phyloP scores from a whole-genome alignment of 1,140 invertebrate genomes.

The Penaeus chinensis region DNA sequence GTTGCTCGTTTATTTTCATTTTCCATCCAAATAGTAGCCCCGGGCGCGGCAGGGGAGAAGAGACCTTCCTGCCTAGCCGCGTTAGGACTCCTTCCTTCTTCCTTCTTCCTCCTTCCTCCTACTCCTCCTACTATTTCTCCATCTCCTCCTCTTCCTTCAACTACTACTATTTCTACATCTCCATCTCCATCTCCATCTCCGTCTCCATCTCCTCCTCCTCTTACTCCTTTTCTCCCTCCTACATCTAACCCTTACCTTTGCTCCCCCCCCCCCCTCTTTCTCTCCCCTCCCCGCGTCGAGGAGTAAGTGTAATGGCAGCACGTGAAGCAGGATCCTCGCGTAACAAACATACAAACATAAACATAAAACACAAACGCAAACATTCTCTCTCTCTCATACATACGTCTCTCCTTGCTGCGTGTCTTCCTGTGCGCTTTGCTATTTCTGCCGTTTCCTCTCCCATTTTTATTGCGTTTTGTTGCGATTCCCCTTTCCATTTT shows the following conservation, averaged over 20 bases:
- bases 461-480: not conserved
- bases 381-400: not conserved
- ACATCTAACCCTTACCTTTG: not conserved
- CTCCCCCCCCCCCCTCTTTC: no score
- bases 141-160: not conserved
- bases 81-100: not conserved
- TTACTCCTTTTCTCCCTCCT: no score
- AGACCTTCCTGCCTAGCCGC: not conserved
- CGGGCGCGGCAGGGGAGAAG: not conserved
- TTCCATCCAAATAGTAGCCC: constrained; percentile 38
- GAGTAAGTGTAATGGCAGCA: no score
- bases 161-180: not conserved
- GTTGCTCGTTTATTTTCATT: constrained; percentile 49
- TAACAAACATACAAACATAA: no score
- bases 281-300: no score
- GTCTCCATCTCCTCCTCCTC: no score
- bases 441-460: not conserved
- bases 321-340: no score
- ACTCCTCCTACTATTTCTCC: not conserved
- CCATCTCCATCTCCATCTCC: not conserved
- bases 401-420: not conserved
- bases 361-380: no score
- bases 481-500: not conserved
- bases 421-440: not conserved
- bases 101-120: not conserved